Evolutionary conservation across 1,140 invertebrate genomes (phyloP), one percentile per base, ranked within the genome.

Genomic region (Neodiprion pinetum): DNA sequence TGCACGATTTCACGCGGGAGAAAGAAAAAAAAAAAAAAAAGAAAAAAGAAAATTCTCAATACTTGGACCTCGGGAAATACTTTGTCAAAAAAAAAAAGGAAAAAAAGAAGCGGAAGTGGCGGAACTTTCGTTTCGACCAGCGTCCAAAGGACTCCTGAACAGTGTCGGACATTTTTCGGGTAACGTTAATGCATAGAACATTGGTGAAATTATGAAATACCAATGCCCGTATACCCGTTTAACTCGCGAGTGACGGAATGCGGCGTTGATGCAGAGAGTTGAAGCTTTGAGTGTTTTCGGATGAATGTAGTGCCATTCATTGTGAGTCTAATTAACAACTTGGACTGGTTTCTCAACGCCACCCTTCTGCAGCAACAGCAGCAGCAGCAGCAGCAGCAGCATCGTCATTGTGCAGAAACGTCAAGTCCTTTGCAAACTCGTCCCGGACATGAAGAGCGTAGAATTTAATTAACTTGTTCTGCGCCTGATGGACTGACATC

Each of bases 391-490:
- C 69, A 71, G 28, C 71, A 71, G 71, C 67, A 73, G 66, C 71
- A 50, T 77, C 11, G 12, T 71, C 65, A 80, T 80, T 77, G 74
- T 76, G 71, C 69, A 70, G 72, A 74, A 72, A 67, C 77, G 75
- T 74, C 48, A 48, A 48, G 9, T 74, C 23, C 67, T 14, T 9
- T 10, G 67, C 67, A 69, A 40, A 67, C 73, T 71, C 48, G 47
- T 47, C 67, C 72, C 21, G 14, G 48, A n/a, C 66, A 40, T 12
- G 11, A 65, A 78, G 71, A 71, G 75, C 68, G 76, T 74, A 80
- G 80, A 86, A 86, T 86, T 87, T 84, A 87, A 86, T 87, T 86
- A 87, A 87, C 83, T 79, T 81, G 79, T 82, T 82, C 82, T 82
- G 81, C 79, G 81, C 84, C 83, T 85, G 84, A 85, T 85, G 81